A percentile compares a stretch with the other conserved stretches of the same genome.
phyloP scores from a whole-genome alignment of 2,888 invertebrate species.

The Drosophila yooni region DNA sequence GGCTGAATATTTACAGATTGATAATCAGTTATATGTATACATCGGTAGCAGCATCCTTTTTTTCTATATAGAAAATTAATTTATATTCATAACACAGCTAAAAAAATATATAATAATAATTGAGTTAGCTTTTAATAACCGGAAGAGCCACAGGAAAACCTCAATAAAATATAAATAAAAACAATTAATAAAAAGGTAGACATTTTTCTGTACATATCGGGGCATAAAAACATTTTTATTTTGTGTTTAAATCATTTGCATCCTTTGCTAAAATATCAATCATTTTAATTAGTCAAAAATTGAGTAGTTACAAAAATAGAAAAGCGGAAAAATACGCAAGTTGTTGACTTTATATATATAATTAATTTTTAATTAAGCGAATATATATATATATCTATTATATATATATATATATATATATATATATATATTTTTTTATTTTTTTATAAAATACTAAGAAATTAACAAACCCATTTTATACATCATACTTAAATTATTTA shows the following conservation, averaged over 20 bases:
- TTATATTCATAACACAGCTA: background rate
- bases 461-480: conserved; percentile 27
- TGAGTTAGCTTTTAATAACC: background rate
- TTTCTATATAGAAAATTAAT: background rate
- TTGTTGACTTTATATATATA: conserved; percentile 5
- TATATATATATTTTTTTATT: background rate
- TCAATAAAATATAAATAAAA: background rate
- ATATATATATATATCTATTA: background rate
- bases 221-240: background rate
- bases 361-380: conserved; percentile 7
- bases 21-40: background rate
- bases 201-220: background rate
- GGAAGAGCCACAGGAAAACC: background rate
- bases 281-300: conserved; percentile 4
- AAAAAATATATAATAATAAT: background rate
- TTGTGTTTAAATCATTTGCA: background rate
- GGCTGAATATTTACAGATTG: conserved; percentile 15
- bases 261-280: conserved; percentile 2
- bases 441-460: background rate
- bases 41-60: background rate
- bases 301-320: background rate
- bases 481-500: conserved; percentile 2
- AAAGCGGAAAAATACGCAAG: background rate
- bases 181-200: background rate
- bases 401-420: conserved; percentile 3